phyloP scores from a whole-genome alignment of 2,797 vertebrate species.

The Karalla daura region DNA sequence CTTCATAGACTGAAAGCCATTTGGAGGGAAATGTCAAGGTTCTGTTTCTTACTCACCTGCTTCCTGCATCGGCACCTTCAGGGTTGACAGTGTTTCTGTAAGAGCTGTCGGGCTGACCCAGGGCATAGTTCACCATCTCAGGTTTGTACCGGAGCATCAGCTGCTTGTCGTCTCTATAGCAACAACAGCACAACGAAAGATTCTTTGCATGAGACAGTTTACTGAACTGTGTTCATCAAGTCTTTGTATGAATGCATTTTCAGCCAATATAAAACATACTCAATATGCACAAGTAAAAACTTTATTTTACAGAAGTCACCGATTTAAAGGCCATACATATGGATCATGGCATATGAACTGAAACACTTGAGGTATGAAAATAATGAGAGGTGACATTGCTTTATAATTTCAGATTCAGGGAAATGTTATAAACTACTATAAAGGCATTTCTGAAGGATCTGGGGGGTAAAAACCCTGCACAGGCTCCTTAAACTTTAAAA shows the following conservation, averaged over 20 bases:
- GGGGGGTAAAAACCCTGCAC: constrained; percentile 1
- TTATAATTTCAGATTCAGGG: background rate
- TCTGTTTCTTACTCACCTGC: constrained; percentile 70
- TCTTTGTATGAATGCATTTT: background rate
- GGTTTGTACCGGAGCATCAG: constrained; percentile 81
- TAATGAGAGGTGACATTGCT: too few relatives aligned
- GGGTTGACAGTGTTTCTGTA: constrained; percentile 9
- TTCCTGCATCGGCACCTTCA: constrained; percentile 27
- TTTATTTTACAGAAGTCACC: too few relatives aligned
- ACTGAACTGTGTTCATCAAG: background rate
- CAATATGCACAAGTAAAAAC: too few relatives aligned
- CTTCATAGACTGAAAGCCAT: background rate
- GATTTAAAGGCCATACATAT: too few relatives aligned
- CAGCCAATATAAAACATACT: too few relatives aligned
- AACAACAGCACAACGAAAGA: constrained; percentile 28
- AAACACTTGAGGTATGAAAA: too few relatives aligned
- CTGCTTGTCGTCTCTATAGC: constrained; percentile 78
- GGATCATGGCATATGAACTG: too few relatives aligned
- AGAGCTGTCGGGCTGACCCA: constrained; percentile 61
- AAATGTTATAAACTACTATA: background rate
- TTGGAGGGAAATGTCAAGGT: background rate
- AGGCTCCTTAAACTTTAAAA: constrained; percentile 29
- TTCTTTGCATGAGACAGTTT: background rate
- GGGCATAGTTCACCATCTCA: constrained; percentile 83
- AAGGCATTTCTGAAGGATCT: constrained; percentile 15